These are phyloP conservation scores for Dicrostonyx torquatus DNA, from an alignment of 2,797 vertebrate genomes.

Conservation along the genomic window DNA sequence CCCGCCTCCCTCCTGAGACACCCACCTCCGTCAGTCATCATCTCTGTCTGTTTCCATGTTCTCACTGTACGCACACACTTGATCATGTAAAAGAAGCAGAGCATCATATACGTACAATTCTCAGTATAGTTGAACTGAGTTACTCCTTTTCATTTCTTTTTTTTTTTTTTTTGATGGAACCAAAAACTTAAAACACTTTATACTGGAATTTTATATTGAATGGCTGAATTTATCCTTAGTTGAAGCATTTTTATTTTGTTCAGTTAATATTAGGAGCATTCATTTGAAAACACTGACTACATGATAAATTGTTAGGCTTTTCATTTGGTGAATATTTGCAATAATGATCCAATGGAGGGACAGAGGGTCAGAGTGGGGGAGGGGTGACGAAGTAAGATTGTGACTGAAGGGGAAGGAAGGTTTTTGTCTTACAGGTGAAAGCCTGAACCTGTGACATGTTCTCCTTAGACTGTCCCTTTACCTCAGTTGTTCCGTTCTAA, in stretches of 20 bases:
- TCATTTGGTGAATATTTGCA: not conserved
- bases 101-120: not conserved
- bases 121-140: constrained; percentile 8
- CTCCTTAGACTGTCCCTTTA: not conserved
- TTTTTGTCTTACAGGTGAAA: not conserved
- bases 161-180: not conserved
- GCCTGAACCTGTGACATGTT: not conserved
- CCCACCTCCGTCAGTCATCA: not conserved
- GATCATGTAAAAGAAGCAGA: not conserved
- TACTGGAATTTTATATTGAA: not conserved
- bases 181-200: constrained; percentile 55
- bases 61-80: not conserved
- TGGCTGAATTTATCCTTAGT: constrained; percentile 50
- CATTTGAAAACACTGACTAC: constrained; percentile 37
- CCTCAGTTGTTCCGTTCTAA: constrained; percentile 22
- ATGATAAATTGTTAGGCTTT: constrained; percentile 3
- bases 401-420: not conserved
- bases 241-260: constrained; percentile 53
- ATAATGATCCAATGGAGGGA: not conserved
- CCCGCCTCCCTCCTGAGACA: not conserved
- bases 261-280: not conserved
- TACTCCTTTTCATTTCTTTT: not conserved
- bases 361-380: rapidly evolving
- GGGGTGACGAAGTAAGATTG: rapidly evolving
- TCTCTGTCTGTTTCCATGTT: not conserved